Evolutionary conservation across 2,797 vertebrate genomes (phyloP).

Genomic region (Rousettus madagascariensis): DNA sequence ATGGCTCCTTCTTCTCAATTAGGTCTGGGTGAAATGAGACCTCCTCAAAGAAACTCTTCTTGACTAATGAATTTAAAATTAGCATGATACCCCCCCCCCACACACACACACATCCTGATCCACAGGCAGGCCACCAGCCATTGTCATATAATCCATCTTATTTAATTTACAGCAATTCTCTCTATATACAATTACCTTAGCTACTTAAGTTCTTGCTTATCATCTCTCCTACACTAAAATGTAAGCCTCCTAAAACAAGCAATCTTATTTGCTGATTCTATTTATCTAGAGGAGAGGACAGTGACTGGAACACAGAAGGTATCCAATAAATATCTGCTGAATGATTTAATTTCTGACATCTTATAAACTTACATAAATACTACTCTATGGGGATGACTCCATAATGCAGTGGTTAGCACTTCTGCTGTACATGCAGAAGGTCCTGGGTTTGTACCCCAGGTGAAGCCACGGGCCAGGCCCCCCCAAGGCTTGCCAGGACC

Average conservation of each 20-base stretch:
- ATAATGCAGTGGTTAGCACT: too few relatives aligned
- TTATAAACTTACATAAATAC: neutral
- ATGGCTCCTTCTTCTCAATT: neutral
- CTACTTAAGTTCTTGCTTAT: constrained; percentile 13
- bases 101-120: neutral
- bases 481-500: too few relatives aligned
- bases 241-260: neutral
- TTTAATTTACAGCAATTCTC: neutral
- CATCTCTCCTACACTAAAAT: neutral
- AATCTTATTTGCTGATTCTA: neutral
- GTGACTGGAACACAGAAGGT: neutral
- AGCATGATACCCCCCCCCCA: neutral
- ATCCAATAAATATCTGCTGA: neutral
- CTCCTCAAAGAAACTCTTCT: neutral
- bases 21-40: neutral
- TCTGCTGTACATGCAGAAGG: too few relatives aligned
- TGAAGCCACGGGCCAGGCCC: too few relatives aligned
- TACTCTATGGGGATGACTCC: neutral
- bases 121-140: neutral
- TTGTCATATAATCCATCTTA: neutral
- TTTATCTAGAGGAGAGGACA: neutral
- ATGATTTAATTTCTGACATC: neutral
- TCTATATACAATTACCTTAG: neutral
- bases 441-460: too few relatives aligned
- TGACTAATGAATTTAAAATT: constrained; percentile 2